Conservation (phyloP, 2,888 invertebrate genomes). For the Tricholauxania praeusta region DNA sequence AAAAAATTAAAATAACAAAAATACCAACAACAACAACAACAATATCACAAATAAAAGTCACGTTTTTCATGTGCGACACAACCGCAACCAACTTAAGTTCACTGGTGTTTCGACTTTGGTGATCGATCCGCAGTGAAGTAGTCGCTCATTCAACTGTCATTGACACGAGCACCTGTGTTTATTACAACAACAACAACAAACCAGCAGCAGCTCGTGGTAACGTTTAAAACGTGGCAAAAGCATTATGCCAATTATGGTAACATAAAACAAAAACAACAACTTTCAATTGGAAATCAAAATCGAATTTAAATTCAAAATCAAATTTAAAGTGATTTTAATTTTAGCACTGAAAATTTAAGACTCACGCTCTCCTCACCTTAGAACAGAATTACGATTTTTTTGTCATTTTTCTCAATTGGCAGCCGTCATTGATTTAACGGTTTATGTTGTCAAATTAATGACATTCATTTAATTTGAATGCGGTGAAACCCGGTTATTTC, state of each 20-base stretch:
- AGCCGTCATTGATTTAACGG: constrained; percentile 40
- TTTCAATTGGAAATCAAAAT: constrained; percentile 20
- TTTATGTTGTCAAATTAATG: constrained; percentile 59
- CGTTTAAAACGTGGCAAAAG: constrained; percentile 45
- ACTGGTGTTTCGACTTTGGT: neutral
- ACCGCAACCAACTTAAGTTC: constrained; percentile 4
- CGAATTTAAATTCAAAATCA: neutral
- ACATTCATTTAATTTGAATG: constrained; percentile 56
- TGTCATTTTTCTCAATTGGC: constrained; percentile 8
- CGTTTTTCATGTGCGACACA: constrained; percentile 33
- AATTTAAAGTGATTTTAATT: constrained; percentile 4
- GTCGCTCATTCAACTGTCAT: constrained; percentile 64
- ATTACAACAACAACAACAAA: constrained; percentile 18
- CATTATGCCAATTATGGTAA: constrained; percentile 61
- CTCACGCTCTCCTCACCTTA: constrained; percentile 22
- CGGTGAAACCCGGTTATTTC: constrained; percentile 5
- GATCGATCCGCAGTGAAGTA: constrained; percentile 34
- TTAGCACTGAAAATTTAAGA: constrained; percentile 8
- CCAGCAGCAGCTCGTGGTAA: constrained; percentile 22
- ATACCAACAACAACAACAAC: neutral
- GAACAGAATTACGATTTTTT: constrained; percentile 16
- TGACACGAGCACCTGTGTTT: constrained; percentile 56
- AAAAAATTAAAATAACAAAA: neutral
- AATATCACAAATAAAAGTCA: constrained; percentile 13
- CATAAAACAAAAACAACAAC: constrained; percentile 54